Evolutionary conservation across 1,140 invertebrate genomes (phyloP), one percentile per base, ranked within the genome.

Genomic region (Macrotrachela quadricornifera): DNA sequence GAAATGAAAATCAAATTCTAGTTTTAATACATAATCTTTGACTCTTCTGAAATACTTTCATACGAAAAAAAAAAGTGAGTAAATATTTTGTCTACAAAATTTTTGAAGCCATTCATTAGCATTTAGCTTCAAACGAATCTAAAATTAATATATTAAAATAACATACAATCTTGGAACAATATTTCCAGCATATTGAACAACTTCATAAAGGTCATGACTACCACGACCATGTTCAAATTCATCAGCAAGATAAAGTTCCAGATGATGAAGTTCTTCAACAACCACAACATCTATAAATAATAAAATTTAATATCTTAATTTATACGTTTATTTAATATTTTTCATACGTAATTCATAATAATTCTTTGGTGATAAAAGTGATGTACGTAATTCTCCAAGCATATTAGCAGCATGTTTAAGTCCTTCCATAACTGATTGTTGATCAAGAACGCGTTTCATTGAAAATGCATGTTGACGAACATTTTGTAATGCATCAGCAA

Each of bases 141-240:
- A n/a, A n/a, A n/a, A 30, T 4, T 30, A 30, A 30, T 30, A 30
- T 30, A 8, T 4, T 2, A 30, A 30, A 30, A 30, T 30, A 8
- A 30, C 21, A 4, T 30, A 30, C 21, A 30, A 30, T 30, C 94
- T 75, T 6, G 92, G 92, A 40, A 99, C 85, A 68, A 99, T 97
- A 68, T 94, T 95, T 3, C 90, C 90, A 60, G 92, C 91, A 73
- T 96, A 96, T 69, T 97, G 92, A 0, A 97, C 92, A 45, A 96
- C 70, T 70, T 99, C 90, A 67, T 96, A 96, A 13, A 97, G 71
- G 73, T 96, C 88, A 37, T 67, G 78, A 0, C 94, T 83, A 72
- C 85, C 85, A 45, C 82, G 74, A 14, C 85, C 86, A 71, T 90
- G 90, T 66, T 91, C 80, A 72, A 92, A 96, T 70, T 97, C 91